Evolutionary conservation across 92 coral and sea anemone genomes (phyloP).

Genomic region (Meandrina meandrites): DNA sequence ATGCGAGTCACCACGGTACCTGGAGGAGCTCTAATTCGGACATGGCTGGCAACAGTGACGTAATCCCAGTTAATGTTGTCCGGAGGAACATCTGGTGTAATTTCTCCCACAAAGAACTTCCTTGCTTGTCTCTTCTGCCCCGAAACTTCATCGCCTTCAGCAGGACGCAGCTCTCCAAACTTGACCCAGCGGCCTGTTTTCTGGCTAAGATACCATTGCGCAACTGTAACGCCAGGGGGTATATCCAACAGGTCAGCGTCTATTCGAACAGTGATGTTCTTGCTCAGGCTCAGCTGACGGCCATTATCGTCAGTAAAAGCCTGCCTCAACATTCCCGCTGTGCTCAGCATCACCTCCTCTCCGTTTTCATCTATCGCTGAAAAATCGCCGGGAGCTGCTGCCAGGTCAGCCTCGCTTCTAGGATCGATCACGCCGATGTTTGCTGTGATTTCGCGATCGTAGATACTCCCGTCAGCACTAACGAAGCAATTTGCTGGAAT

Average conservation of each 20-base stretch:
- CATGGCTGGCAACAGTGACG: not conserved
- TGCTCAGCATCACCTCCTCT: slow-evolving; percentile 15
- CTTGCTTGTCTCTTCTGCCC: slow-evolving; percentile 6
- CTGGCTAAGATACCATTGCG: slow-evolving; percentile 12
- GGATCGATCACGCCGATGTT: slow-evolving; percentile 23
- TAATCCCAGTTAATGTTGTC: slow-evolving; percentile 28
- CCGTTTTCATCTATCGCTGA: slow-evolving; percentile 25
- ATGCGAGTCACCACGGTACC: slow-evolving; percentile 28
- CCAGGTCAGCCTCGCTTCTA: slow-evolving; percentile 20
- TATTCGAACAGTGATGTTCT: slow-evolving; percentile 12
- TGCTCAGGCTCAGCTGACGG: not conserved
- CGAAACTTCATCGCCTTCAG: not conserved
- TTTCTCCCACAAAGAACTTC: slow-evolving; percentile 25
- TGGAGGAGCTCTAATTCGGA: slow-evolving; percentile 9
- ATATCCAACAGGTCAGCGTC: slow-evolving; percentile 11
- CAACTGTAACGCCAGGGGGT: not conserved
- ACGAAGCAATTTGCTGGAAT: slow-evolving; percentile 24
- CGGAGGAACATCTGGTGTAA: slow-evolving; percentile 14
- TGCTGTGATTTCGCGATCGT: slow-evolving; percentile 7
- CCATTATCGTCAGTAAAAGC: slow-evolving; percentile 6
- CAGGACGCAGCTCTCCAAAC: slow-evolving; percentile 9
- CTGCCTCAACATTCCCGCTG: slow-evolving; percentile 24
- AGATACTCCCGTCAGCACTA: not conserved
- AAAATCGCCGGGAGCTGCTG: slow-evolving; percentile 27
- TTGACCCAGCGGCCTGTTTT: slow-evolving; percentile 29